Base-by-base conservation (phyloP, 2,888 invertebrate genomes). In the Temnothorax unifasciatus region DNA sequence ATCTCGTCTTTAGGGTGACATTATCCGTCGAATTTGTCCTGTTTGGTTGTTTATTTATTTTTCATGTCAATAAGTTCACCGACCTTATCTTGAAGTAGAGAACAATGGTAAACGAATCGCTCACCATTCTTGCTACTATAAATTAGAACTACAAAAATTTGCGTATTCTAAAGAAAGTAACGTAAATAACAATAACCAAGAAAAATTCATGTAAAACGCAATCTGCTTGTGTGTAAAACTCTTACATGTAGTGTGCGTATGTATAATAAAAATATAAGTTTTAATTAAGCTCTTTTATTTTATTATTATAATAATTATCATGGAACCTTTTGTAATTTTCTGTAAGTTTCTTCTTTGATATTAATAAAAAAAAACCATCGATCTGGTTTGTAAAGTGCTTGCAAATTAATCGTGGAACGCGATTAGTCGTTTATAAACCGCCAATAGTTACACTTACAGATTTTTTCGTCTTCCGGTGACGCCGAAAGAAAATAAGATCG, bases 1-100 rank as follows among this genome's bases (percentile, higher is more conserved):
- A 73, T 83, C 71, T 84, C 87, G 76, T 91, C 85, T 83, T 88
- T 87, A 85, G 82, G n/a, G 29, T 66, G 41, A 71, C 61, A 82
- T 85, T 82, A 86, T 86, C 29, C 57, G 21, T 68, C 50, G 38
- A 79, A 75, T 85, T 38, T 50, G 59, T 81, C 21, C 34, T 38
- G 57, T n/a, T n/a, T 25, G 59, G 38, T 4, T 59, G 34, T 50
- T 79, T 59, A 59, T 18, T 57, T 13, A 21, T 47, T 57, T 84
- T 54, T 74, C 47, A 11, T 21, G 61, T 41, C 47, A 29, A 9
- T 61, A 61, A 68, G 25, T 68, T 57, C 29, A n/a, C 18, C 25
- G 61, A 47, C 21, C n/a, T 47, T 47, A 21, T 3, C 21, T 13
- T 18, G 8, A n/a, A 13, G 3, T 29, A 1, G 25, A 59, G 9